Percentiles rank a stretch among this genome's conserved stretches.
phyloP scores from a whole-genome alignment of 2,113 vertebrate species.

The Merops nubicus region DNA sequence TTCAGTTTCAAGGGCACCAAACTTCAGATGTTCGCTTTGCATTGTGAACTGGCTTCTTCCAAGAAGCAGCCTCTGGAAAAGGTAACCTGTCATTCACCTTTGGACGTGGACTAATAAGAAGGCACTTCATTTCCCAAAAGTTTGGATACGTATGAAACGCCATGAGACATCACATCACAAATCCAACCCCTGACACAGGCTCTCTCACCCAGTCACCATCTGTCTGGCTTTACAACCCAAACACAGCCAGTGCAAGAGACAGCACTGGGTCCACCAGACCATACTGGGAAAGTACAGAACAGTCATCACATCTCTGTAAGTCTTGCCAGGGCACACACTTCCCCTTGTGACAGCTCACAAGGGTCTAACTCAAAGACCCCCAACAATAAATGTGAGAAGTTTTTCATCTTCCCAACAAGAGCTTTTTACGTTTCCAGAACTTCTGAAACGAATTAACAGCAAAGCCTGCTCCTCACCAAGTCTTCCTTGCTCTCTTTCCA shows the following conservation, averaged over 20 bases:
- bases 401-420: not conserved
- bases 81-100: not conserved
- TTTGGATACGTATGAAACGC: not conserved
- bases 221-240: not conserved
- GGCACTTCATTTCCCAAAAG: not conserved
- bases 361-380: not conserved
- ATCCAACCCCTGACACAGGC: not conserved
- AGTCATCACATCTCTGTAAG: not conserved
- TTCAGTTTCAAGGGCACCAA: not conserved
- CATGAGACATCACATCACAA: not conserved
- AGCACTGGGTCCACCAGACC: not conserved
- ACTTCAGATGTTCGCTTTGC: not conserved
- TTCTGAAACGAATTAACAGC: not conserved
- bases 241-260: not conserved
- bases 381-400: too few species aligned
- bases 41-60: not conserved
- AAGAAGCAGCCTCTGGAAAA: not conserved
- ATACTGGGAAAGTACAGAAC: accelerated
- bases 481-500: not conserved
- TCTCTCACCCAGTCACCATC: not conserved
- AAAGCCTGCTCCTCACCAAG: not conserved
- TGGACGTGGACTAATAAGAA: accelerated
- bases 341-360: not conserved
- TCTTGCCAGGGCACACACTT: not conserved
- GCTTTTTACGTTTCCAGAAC: not conserved